Conservation (phyloP, 2,888 invertebrate species). For the Chloroclystis v-ata region DNA sequence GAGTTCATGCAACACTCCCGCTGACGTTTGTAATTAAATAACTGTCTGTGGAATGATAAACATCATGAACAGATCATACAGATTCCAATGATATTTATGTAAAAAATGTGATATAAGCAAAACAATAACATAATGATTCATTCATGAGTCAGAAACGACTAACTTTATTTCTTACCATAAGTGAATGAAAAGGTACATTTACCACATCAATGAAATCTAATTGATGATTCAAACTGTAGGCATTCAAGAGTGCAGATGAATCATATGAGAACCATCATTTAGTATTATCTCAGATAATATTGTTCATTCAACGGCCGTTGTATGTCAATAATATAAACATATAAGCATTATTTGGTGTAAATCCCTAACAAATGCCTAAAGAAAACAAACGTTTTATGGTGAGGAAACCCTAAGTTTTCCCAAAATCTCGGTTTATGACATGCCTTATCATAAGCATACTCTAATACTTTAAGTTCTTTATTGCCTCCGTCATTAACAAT, state of each 20-base stretch:
- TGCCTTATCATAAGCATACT: background rate
- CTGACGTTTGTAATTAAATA: too few species aligned
- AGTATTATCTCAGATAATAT: slow-evolving; percentile 17
- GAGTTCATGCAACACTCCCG: too few species aligned
- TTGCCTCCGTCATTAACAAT: slow-evolving; percentile 2
- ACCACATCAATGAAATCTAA: slow-evolving; percentile 29
- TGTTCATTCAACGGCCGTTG: slow-evolving; percentile 10
- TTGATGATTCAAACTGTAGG: slow-evolving; percentile 29
- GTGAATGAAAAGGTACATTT: slow-evolving; percentile 28
- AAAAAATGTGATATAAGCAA: too few species aligned
- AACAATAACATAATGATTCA: background rate
- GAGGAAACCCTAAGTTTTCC: background rate
- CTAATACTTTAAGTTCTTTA: background rate
- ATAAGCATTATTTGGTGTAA: background rate
- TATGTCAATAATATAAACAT: slow-evolving; percentile 2
- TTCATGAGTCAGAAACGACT: slow-evolving; percentile 1
- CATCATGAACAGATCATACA: too few species aligned
- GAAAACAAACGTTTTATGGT: background rate
- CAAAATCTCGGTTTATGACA: background rate
- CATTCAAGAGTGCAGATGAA: slow-evolving; percentile 25
- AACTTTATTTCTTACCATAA: slow-evolving; percentile 17
- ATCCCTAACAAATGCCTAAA: background rate
- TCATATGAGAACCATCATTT: slow-evolving; percentile 22
- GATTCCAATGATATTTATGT: too few species aligned
- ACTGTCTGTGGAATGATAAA: too few species aligned